phyloP scores from a whole-genome alignment of 2,113 vertebrate genomes.

The Phalacrocorax carbo region DNA sequence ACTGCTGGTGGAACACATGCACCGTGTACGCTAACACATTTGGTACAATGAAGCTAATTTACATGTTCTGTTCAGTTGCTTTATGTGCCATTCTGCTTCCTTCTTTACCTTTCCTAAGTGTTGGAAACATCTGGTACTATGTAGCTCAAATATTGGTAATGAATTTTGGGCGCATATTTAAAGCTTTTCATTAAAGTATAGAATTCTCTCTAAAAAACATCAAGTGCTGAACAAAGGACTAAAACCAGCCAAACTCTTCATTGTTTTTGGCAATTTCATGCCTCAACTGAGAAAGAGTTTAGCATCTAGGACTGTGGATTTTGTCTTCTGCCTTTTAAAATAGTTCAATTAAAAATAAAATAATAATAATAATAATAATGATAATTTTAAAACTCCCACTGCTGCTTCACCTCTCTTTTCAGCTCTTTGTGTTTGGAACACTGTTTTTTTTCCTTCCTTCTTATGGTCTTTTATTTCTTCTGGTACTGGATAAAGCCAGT shows the following conservation, averaged over 20 bases:
- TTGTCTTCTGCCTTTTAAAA: background rate
- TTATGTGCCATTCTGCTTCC: background rate
- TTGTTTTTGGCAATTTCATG: background rate
- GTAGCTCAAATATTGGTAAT: background rate
- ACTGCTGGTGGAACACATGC: background rate
- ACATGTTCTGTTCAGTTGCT: background rate
- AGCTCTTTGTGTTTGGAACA: background rate
- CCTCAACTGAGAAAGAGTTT: background rate
- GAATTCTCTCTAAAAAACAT: background rate
- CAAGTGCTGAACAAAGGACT: background rate
- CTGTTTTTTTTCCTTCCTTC: background rate
- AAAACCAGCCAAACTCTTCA: background rate
- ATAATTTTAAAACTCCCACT: background rate
- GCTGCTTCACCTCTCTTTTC: background rate
- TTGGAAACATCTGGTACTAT: background rate
- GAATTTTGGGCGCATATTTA: background rate
- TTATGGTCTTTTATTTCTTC: background rate
- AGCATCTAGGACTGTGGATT: rapidly evolving
- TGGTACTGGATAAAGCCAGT: background rate
- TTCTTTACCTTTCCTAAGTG: background rate
- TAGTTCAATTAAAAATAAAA: background rate
- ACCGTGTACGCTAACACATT: background rate
- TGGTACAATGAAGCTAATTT: background rate
- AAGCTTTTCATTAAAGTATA: background rate
- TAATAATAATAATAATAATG: background rate